Evolutionary conservation across 2,888 invertebrate genomes (phyloP).

Genomic region (Xanthia icteritia): DNA sequence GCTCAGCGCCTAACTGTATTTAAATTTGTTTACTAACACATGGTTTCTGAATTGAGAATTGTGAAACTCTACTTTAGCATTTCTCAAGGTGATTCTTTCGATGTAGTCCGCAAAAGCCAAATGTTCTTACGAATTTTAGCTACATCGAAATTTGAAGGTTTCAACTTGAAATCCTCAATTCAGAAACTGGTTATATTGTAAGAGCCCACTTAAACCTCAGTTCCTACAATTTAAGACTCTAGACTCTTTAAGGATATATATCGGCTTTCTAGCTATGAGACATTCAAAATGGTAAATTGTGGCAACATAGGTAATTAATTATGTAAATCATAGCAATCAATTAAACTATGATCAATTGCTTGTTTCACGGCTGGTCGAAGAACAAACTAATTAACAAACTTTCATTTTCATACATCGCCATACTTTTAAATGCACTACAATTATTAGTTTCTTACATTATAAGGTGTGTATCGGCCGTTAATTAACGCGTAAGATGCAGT

Average conservation of each 20-base stretch:
- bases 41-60: too few species aligned
- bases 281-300: not conserved
- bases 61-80: too few species aligned
- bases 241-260: too few species aligned
- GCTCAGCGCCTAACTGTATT: too few species aligned
- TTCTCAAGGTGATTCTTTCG: too few species aligned
- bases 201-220: not conserved
- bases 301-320: not conserved
- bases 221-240: not conserved
- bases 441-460: constrained; percentile 4
- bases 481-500: constrained; percentile 3
- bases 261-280: too few species aligned
- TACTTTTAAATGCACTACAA: constrained; percentile 11
- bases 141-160: too few species aligned
- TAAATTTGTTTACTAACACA: too few species aligned
- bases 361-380: constrained; percentile 35
- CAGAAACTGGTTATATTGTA: too few species aligned
- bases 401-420: constrained; percentile 33
- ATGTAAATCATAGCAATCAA: constrained; percentile 32
- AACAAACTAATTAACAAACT: constrained; percentile 26
- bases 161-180: too few species aligned
- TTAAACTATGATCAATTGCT: constrained; percentile 38
- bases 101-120: too few species aligned
- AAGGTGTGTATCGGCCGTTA: not conserved
- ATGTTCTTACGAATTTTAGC: too few species aligned